These are phyloP conservation scores for Sinhomidia bicolor DNA, from an alignment of 2,888 invertebrate genomes.

Conservation along the genomic window DNA sequence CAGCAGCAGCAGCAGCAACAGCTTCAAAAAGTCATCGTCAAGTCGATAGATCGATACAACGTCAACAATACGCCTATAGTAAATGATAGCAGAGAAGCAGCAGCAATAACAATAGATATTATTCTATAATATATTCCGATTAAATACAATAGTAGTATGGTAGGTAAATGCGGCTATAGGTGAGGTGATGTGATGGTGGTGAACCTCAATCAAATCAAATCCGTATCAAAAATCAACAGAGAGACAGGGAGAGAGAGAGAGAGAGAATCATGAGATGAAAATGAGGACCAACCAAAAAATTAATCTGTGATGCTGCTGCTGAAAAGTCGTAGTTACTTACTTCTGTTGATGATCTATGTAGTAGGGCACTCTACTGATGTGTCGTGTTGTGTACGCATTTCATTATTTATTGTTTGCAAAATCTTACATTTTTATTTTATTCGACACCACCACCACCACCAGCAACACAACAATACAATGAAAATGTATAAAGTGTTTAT, in stretches of 20 bases:
- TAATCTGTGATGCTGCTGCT: not conserved
- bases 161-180: not conserved
- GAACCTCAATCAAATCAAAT: slow-evolving; percentile 45
- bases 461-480: not conserved
- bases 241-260: not conserved
- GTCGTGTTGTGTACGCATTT: not conserved
- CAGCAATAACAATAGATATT: too few species aligned
- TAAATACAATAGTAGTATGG: not conserved
- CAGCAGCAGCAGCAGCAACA: not conserved
- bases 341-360: too few species aligned
- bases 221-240: slow-evolving; percentile 34
- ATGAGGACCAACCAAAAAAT: slow-evolving; percentile 27
- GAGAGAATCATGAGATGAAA: not conserved
- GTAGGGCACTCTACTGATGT: not conserved
- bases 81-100: too few species aligned
- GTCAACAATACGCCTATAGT: slow-evolving; percentile 51
- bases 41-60: slow-evolving; percentile 42
- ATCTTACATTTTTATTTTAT: not conserved
- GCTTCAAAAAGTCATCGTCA: not conserved
- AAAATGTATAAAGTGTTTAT: slow-evolving; percentile 52
- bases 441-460: not conserved
- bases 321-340: too few species aligned
- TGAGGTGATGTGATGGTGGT: slow-evolving; percentile 6
- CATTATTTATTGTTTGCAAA: slow-evolving; percentile 47
- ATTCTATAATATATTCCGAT: too few species aligned